Evolutionary conservation across 2,888 invertebrate species (phyloP), one percentile per base, ranked within the genome.

Genomic region (Pollenia griseotomentosa): DNA sequence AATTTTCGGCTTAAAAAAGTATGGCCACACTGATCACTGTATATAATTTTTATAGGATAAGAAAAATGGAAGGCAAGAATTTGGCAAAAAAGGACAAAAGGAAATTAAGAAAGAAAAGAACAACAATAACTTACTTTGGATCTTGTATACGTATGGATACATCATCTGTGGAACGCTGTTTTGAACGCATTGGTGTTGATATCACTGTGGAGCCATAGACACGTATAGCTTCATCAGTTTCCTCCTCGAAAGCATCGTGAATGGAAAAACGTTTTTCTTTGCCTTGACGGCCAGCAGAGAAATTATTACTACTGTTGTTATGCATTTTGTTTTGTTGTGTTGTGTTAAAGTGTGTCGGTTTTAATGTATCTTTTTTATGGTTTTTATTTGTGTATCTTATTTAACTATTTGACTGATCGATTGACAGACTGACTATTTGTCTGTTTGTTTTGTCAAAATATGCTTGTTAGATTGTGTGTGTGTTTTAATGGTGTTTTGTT

Each of bases 161-260:
- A 90, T 95, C 95, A 89, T 94, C 94, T 85, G 94, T 94, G 86
- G 94, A 94, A 90, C 94, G 93, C 88, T 94, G 94, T 91, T 95
- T 94, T 77, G 94, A 94, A 89, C 94, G 94, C 91, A 96, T 94
- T 90, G 96, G 96, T 88, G 96, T 96, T 90, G 96, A 95, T 92
- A 96, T 96, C 88, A 95, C 96, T 70, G 96, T 96, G 73, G 96
- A 95, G 70, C 97, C 97, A 93, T 97, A 97, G 66, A 97, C 96
- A 91, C 96, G 95, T 90, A 97, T 95, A 79, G 96, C 96, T 92
- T 97, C 97, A 91, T 97, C 97, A 66, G 97, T 96, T 92, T 97
- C 97, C 92, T 97, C 97, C 92, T 97, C 97, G 91, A 97, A 97
- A 14, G 97, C 97, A 93, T 97, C 97, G 93, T 97, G 97, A 90